Evolutionary conservation across 2,797 vertebrate genomes (phyloP).

Genomic region (Peromyscus eremicus): DNA sequence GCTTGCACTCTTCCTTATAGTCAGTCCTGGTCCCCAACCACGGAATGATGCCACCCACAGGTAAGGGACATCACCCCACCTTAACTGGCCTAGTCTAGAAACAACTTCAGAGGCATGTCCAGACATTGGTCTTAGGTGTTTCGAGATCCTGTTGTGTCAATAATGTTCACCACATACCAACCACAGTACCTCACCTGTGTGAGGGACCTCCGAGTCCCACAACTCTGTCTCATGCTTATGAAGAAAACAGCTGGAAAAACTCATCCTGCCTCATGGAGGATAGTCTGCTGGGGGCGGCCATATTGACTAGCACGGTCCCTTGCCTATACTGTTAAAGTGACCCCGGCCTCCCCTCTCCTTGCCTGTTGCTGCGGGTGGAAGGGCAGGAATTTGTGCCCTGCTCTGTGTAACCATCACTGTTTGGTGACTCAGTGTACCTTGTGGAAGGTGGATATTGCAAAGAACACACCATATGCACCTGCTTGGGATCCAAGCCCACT

Average conservation of each 20-base stretch:
- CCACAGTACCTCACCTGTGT: not conserved
- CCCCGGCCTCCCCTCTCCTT: rapidly evolving
- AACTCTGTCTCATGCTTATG: not conserved
- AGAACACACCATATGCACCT: not conserved
- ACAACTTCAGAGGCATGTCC: too few species aligned
- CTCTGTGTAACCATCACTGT: too few species aligned
- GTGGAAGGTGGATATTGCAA: not conserved
- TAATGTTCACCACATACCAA: not conserved
- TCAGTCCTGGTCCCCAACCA: too few species aligned
- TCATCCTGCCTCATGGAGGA: rapidly evolving
- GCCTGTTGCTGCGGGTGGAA: not conserved
- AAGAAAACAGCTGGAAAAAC: not conserved
- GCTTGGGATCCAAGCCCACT: not conserved
- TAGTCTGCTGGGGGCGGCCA: not conserved
- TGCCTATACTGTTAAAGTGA: not conserved
- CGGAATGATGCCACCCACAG: not conserved
- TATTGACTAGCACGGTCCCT: not conserved
- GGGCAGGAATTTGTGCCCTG: not conserved
- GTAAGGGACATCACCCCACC: not conserved
- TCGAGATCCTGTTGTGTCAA: too few species aligned
- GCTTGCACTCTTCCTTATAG: not conserved
- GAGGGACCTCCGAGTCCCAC: not conserved
- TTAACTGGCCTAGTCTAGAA: not conserved
- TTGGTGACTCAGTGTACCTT: rapidly evolving
- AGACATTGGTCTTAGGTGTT: not conserved